phyloP scores from a whole-genome alignment of 2,888 invertebrate species.

The Lasioglossum oenotherae region DNA sequence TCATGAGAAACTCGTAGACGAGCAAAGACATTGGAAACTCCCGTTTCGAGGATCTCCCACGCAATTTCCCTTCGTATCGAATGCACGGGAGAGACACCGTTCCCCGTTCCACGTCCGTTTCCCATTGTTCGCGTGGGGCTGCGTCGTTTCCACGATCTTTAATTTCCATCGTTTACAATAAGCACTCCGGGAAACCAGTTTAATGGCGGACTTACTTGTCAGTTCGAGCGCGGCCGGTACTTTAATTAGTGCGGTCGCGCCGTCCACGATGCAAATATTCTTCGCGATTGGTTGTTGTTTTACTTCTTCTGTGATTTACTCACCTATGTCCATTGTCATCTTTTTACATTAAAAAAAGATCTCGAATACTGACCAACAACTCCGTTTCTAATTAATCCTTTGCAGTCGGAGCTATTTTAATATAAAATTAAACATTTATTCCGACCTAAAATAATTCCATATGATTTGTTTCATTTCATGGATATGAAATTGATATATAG shows the following conservation, averaged over 20 bases:
- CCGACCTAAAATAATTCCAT: too few species aligned
- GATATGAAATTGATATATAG: too few species aligned
- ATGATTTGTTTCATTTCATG: too few species aligned
- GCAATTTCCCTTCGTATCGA: conserved; percentile 34
- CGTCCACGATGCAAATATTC: not conserved
- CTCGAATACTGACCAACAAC: not conserved
- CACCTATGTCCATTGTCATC: not conserved
- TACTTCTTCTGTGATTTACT: not conserved
- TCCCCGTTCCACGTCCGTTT: not conserved
- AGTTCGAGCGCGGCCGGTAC: conserved; percentile 25
- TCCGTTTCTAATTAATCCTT: not conserved
- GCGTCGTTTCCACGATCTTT: conserved; percentile 49
- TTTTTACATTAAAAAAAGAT: too few species aligned
- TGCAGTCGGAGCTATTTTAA: too few species aligned
- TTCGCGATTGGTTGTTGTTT: not conserved
- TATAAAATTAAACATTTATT: too few species aligned
- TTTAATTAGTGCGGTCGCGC: conserved; percentile 53
- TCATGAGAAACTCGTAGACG: not conserved
- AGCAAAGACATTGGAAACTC: not conserved
- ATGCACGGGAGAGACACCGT: conserved; percentile 7
- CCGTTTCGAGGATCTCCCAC: conserved; percentile 6
- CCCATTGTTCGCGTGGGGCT: conserved; percentile 38
- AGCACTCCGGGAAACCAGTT: conserved; percentile 39
- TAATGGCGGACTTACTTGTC: conserved; percentile 43
- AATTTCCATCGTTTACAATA: conserved; percentile 56